Evolutionary conservation across 2,888 invertebrate species (phyloP), one percentile per base, ranked within the genome.

Genomic region (Pasiphila rectangulata): DNA sequence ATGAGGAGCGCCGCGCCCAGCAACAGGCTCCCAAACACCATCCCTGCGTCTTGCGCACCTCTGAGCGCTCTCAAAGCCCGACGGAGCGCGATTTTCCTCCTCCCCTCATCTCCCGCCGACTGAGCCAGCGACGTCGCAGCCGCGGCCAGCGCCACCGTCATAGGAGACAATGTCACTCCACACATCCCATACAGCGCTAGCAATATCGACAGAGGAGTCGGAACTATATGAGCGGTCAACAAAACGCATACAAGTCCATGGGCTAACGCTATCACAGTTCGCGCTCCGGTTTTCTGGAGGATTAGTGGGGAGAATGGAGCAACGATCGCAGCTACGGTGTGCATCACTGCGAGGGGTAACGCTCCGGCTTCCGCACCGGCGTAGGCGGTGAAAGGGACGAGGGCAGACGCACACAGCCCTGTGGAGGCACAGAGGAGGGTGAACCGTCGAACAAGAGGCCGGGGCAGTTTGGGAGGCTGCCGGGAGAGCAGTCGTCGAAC

Each of bases 401-500:
- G 88, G 0, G 93, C 92, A 2, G 93, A 91, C 0, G 93, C 92
- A 48, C 91, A 90, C 6, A 92, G 85, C 0, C 92, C 90, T 60
- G 93, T 93, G 17, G 92, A 77, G 54, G 91, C 51, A 72, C 92
- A 87, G 55, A 92, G 72, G 45, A 92, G 73, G 24, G 90, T 72
- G 69, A 93, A 83, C 57, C 81, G 76, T 78, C 69, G 63, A 72
- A 89, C 75, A 63, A 89, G 51, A 57, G 89, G 65, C 72, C 86
- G 64, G 70, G 91, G 89, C 73, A 91, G 54, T 80, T 89, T 67
- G 71, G 84, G 66, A 0, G 88, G 86, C 20, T 77, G 85, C 23
- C 84, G 61, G 0, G 93, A 92, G 40, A 95, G 90, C 7, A 95
- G 85, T 0, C 94, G 90, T 2, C 94, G 90, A 5, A 95, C 94